Evolutionary conservation across 92 coral and sea anemone species (phyloP), one percentile per base, ranked within the genome.

Genomic region (Umimayanthus kanabou): DNA sequence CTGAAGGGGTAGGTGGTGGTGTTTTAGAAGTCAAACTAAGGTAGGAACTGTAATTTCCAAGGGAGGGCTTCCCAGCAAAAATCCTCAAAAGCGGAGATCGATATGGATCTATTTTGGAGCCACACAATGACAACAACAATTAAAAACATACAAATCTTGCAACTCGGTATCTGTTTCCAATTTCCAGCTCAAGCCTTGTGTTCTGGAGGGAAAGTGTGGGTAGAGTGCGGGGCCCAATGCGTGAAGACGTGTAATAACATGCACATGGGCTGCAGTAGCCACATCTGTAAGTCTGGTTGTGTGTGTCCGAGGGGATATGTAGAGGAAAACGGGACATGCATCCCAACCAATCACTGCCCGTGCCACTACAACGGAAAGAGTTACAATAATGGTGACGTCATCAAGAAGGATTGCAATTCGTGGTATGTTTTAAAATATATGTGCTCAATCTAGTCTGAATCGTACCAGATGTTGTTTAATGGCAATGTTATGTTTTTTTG

Each of bases 301-400:
- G 89, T 90, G 25, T 94, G 96, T 66, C 92, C 96, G 25, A 78
- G 43, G 23, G 96, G 96, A 37, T 85, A 45, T 49, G 96, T 94
- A 5, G 90, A 85, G 65, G 92, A 92, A 15, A 86, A 90, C 39
- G 94, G 96, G 49, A 39, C 83, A 10, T 94, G 96, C 70, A 84
- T 94, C 42, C 65, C 28, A 10, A 85, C 93, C 13, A 88, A 80
- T 18, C 88, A 45, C 1, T 94, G 96, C 39, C 96, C 96, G 3
- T 94, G 96, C 76, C 94, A 94, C 61, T 91, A 89, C 72, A 93
- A 91, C 42, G 94, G 96, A 2, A 90, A 89, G 84, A 94, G 96
- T 45, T 94, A 94, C 85, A 92, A 88, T 67, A 64, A 80, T 49
- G 94, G 94, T 39, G 96, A 94, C 80, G 90, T 88, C 85, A 90